Percentiles rank a stretch among this genome's conserved stretches.
phyloP scores from a whole-genome alignment of 2,113 vertebrate genomes.

The Saguinus imperator region DNA sequence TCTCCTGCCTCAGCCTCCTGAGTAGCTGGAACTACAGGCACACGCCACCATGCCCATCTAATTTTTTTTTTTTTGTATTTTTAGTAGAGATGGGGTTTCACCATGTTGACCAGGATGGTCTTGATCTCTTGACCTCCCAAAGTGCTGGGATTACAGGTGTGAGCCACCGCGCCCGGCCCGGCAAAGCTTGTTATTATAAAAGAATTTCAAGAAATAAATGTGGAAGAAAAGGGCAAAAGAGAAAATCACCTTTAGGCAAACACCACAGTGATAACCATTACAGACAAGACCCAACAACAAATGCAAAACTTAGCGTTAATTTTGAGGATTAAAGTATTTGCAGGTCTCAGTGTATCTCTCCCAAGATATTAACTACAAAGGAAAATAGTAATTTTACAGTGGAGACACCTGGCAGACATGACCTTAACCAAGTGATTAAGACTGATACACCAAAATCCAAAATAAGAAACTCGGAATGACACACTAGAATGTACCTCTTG shows the following conservation, averaged over 20 bases:
- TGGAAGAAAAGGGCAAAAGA: not conserved
- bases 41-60: too few relatives aligned
- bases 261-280: not conserved
- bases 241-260: not conserved
- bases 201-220: conserved; percentile 19
- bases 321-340: not conserved
- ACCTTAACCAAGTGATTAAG: not conserved
- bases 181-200: not conserved
- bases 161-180: too few relatives aligned
- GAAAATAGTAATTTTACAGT: not conserved
- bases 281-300: not conserved
- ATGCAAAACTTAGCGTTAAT: not conserved
- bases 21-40: too few relatives aligned
- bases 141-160: too few relatives aligned
- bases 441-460: not conserved
- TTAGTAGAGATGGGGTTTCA: too few relatives aligned
- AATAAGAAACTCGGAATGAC: not conserved
- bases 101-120: too few relatives aligned
- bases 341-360: not conserved
- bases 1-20: too few relatives aligned
- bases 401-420: not conserved
- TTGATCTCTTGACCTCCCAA: too few relatives aligned
- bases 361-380: not conserved
- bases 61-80: too few relatives aligned
- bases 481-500: not conserved